Evolutionary conservation across 2,888 invertebrate species (phyloP), one percentile per base, ranked within the genome.

Genomic region (Tromatobia lineatoria): DNA sequence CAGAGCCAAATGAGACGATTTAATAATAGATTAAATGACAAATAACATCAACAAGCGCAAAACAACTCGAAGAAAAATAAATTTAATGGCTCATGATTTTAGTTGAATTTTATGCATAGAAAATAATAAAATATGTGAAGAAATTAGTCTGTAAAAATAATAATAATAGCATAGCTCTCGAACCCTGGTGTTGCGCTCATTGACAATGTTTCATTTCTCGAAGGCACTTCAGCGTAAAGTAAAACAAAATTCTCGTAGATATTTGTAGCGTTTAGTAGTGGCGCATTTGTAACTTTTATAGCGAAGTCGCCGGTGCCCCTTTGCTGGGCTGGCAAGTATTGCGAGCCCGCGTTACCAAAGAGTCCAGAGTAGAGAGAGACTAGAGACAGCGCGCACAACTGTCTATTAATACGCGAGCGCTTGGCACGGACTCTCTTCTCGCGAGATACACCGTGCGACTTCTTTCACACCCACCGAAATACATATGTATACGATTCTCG

Each of bases 391-490:
- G 82, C 83, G 71, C 80, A 80, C 77, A 83, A 76, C 80, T 83
- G 78, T 86, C 87, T 87, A 87, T 87, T 87, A 86, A 87, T 87
- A 87, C 79, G n/a, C 85, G 54, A 23, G 61, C 69, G 83, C 80
- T 87, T 86, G 87, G 87, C 87, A 87, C 87, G 82, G 75, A 81
- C 77, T 77, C 74, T 81, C 64, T 69, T 82, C 82, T 57, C 69
- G 74, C 74, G 75, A 79, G 76, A 80, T 79, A 80, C 64, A 73
- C 52, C 13, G 45, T 71, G 38, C 67, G 64, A 34, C 20, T 69
- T 67, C 54, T 78, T 50, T 57, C 20, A 57, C n/a, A 54, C 59
- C n/a, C 69, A 78, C 34, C 59, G 34, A 69, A 15, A n/a, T 47
- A 47, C 23, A 29, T 18, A 69, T 18, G 13, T 57, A 47, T n/a